A percentile compares a stretch with the other conserved stretches of the same genome.
Evolutionary conservation across 1,140 invertebrate genomes (phyloP).

Genomic region (Campoletis sonorensis): DNA sequence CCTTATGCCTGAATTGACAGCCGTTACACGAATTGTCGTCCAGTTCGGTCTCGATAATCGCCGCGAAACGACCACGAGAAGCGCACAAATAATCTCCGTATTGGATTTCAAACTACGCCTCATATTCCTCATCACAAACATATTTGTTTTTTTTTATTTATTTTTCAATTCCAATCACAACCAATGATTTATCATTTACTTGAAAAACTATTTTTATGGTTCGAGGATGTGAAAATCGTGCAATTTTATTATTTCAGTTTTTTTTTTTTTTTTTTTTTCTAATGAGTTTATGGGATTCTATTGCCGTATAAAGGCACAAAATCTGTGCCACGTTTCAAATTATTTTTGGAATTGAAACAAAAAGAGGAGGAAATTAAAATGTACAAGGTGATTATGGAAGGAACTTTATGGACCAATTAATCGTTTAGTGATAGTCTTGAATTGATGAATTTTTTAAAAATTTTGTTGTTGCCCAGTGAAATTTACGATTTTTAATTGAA

Average conservation of each 20-base stretch:
- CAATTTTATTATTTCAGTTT: too few relatives aligned
- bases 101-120: conserved; percentile 8
- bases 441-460: too few relatives aligned
- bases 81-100: background rate
- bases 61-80: conserved; percentile 21
- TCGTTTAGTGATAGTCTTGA: too few relatives aligned
- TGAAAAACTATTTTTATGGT: background rate
- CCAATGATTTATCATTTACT: too few relatives aligned
- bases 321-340: background rate
- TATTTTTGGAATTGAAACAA: background rate
- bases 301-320: too few relatives aligned
- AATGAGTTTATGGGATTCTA: too few relatives aligned
- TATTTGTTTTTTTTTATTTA: background rate
- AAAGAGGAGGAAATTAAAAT: background rate
- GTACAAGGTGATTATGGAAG: background rate
- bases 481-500: too few relatives aligned
- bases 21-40: conserved; percentile 42
- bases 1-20: conserved; percentile 24
- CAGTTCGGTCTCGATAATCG: conserved; percentile 41
- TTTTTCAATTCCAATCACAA: too few relatives aligned
- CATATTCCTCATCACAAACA: background rate
- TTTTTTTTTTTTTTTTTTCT: too few relatives aligned
- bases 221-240: too few relatives aligned
- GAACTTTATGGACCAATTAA: background rate
- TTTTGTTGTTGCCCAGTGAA: too few relatives aligned